These are phyloP conservation scores for Paralinhomoeus sp. DNA, from an alignment of 2,888 invertebrate genomes.

Conservation along the genomic window DNA sequence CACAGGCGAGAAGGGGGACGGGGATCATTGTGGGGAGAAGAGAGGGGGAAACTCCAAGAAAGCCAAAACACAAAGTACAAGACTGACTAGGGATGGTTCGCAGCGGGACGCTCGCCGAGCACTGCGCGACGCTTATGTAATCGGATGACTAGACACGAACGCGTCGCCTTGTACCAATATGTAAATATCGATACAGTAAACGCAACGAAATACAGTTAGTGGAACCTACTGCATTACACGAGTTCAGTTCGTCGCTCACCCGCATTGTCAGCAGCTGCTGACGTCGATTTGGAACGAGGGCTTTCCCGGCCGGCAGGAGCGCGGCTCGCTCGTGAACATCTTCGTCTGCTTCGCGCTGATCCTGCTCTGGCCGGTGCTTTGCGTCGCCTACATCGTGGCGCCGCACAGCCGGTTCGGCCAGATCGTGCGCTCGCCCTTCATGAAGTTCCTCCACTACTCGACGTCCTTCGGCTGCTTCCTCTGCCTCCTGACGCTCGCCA, in stretches of 20 bases:
- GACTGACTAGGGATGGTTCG: no score
- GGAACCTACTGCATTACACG: no score
- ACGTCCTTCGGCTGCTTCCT: constrained; percentile 36
- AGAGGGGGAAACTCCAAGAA: no score
- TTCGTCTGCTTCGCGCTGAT: constrained; percentile 31
- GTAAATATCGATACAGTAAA: no score
- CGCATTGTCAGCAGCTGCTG: constrained; percentile 36
- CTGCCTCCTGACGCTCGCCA: constrained; percentile 31
- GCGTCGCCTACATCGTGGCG: constrained; percentile 17
- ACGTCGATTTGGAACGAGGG: constrained; percentile 37
- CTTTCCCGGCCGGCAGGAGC: constrained; percentile 32
- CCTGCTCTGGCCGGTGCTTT: constrained; percentile 31
- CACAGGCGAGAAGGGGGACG: no score
- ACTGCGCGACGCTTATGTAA: no score
- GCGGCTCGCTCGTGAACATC: constrained; percentile 29
- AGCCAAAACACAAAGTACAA: no score
- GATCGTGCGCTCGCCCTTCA: constrained; percentile 34
- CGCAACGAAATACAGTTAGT: no score
- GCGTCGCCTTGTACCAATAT: no score
- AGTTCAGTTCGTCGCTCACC: constrained; percentile 37
- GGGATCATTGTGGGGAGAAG: no score
- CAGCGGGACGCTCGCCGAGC: no score
- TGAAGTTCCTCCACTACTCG: constrained; percentile 37
- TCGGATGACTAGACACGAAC: no score
- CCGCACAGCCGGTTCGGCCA: constrained; percentile 19